Conservation (phyloP, 2,113 vertebrate species). For the Crypturellus undulatus region DNA sequence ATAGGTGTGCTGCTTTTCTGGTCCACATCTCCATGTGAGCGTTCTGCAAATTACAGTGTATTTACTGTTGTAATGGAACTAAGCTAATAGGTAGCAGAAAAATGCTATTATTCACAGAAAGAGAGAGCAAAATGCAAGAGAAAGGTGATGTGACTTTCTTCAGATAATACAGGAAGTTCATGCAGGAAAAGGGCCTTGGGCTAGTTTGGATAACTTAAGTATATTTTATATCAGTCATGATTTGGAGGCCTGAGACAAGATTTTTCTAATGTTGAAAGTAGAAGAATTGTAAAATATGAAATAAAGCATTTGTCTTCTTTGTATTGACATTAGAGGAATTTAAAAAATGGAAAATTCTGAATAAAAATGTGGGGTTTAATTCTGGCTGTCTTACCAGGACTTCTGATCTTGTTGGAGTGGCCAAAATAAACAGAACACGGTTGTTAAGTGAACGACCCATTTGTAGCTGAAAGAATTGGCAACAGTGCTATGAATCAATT, state of each 20-base stretch:
- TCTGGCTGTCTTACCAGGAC: background rate
- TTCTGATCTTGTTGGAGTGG: background rate
- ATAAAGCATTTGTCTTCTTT: background rate
- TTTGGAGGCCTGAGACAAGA: background rate
- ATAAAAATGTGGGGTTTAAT: background rate
- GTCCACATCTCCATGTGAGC: background rate
- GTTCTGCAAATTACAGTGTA: background rate
- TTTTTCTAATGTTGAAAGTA: background rate
- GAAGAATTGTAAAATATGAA: background rate
- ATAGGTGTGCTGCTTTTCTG: background rate
- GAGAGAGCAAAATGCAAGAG: background rate
- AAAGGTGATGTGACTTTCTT: background rate
- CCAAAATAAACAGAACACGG: constrained; percentile 26
- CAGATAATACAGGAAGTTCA: background rate
- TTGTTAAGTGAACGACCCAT: background rate
- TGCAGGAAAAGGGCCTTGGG: background rate
- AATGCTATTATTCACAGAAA: background rate
- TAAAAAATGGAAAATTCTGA: background rate
- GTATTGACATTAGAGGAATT: background rate
- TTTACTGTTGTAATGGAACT: background rate
- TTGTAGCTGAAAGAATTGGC: constrained; percentile 32
- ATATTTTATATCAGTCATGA: background rate
- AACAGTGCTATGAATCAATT: background rate
- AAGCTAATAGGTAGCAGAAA: background rate
- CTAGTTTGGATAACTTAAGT: background rate